Evolutionary conservation across 2,888 invertebrate species (phyloP), one percentile per base, ranked within the genome.

Genomic region (Spodoptera littoralis): DNA sequence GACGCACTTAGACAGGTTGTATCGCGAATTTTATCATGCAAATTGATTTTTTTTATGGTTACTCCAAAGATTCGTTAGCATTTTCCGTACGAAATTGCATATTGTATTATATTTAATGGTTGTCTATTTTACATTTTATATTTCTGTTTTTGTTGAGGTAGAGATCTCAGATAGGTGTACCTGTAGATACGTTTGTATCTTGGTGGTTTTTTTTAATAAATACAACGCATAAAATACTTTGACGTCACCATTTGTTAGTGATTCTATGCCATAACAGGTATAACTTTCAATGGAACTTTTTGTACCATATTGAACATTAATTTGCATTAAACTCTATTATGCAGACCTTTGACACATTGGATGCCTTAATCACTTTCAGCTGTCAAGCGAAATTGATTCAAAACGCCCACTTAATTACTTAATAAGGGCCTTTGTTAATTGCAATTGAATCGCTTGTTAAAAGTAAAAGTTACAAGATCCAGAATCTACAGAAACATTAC

Each of bases 1-100:
- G 84, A 86, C 88, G 86, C 86, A 88, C 70, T 56, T 73, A 80
- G 77, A 78, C 77, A 80, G 79, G 77, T 83, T 80, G 78, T 83
- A 73, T 77, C 70, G 71, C 80, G 54, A 72, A 76, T 79, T 61
- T 76, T 79, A 79, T 72, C 65, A 80, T 75, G 65, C 67, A 76
- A 75, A 80, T 74, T 65, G 76, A 41, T 58, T 66, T 74, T 76
- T 36, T 76, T 76, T 76, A 72, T 72, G 44, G 57, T 62, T 45
- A 57, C 56, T 56, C 58, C 51, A 48, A 48, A 64, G 55, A 60
- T 75, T 68, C 44, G 64, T 77, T 65, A 74, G 50, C n/a, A 65
- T 64, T 74, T 77, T 67, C 50, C 50, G 46, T 74, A 42, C 43
- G 2, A 54, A 57, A 65, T 60, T 63, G 24, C 13, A 57, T 50